A percentile compares a stretch with the other conserved stretches of the same genome.
Conservation (phyloP, 2,113 vertebrate species). For the Otocyon megalotis region DNA sequence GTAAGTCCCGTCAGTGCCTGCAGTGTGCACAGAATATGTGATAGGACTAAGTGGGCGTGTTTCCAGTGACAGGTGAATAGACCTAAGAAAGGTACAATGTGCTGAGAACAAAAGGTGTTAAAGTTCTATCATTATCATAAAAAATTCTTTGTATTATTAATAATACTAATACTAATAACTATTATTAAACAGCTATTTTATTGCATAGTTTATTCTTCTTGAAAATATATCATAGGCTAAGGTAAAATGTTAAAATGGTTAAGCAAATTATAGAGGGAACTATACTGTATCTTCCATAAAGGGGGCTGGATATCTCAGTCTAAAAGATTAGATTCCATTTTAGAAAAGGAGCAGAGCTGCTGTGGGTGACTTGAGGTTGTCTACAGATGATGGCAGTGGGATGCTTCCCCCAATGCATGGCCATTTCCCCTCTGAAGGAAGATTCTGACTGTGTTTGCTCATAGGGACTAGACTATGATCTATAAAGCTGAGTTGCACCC, state of each 20-base stretch:
- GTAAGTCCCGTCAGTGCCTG: not conserved
- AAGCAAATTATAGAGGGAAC: conserved; percentile 6
- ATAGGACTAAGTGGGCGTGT: conserved; percentile 40
- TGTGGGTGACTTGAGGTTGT: not conserved
- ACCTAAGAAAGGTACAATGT: not conserved
- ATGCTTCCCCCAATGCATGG: not conserved
- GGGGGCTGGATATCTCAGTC: not conserved
- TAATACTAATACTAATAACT: conserved; percentile 55
- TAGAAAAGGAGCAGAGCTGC: not conserved
- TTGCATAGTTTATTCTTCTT: conserved; percentile 29
- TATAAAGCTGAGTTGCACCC: not conserved
- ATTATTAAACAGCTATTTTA: conserved; percentile 63
- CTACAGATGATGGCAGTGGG: not conserved
- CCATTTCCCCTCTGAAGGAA: not conserved
- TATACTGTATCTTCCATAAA: not conserved
- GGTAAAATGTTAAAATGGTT: conserved; percentile 41
- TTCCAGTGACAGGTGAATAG: conserved; percentile 64
- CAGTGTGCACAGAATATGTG: not conserved
- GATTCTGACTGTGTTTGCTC: not conserved
- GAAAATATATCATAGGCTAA: conserved; percentile 5
- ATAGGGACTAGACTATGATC: not conserved
- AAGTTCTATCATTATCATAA: conserved; percentile 60
- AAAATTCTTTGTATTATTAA: conserved; percentile 63
- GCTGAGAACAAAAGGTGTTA: conserved; percentile 40
- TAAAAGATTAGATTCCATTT: not conserved